These are phyloP conservation scores for Metaphire vulgaris DNA, from an alignment of 1,140 invertebrate genomes.

Conservation along the genomic window DNA sequence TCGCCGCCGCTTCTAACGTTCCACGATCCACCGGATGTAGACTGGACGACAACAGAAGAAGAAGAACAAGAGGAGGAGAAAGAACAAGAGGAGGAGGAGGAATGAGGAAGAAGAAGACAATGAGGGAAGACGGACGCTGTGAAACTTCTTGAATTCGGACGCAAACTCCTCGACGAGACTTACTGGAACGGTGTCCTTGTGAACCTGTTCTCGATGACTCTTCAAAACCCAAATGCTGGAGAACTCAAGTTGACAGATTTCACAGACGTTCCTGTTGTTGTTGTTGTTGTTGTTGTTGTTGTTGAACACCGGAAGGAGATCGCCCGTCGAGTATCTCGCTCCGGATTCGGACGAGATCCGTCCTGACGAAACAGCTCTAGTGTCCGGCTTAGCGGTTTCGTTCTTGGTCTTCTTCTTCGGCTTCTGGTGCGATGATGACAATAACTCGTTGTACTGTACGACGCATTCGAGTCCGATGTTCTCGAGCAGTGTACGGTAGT, in stretches of 20 bases:
- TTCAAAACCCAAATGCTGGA: constrained; percentile 92
- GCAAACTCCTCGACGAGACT: constrained; percentile 85
- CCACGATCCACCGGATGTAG: too few relatives aligned
- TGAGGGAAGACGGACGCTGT: constrained; percentile 32
- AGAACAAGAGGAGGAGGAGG: too few relatives aligned
- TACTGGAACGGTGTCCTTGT: constrained; percentile 79
- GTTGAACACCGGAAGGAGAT: too few relatives aligned
- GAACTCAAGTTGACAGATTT: constrained; percentile 85
- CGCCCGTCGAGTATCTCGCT: constrained; percentile 46
- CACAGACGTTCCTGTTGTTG: constrained; percentile 73
- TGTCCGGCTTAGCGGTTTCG: too few relatives aligned
- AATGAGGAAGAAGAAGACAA: not conserved
- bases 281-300: too few relatives aligned
- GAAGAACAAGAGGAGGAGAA: too few relatives aligned
- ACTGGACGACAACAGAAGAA: too few relatives aligned
- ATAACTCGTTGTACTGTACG: constrained; percentile 93
- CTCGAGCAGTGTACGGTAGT: constrained; percentile 75
- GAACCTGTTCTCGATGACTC: constrained; percentile 89
- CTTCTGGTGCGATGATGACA: constrained; percentile 71
- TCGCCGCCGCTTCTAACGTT: too few relatives aligned
- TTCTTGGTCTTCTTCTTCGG: constrained; percentile 51
- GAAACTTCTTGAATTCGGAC: constrained; percentile 61
- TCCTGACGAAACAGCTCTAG: too few relatives aligned
- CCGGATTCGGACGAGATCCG: constrained; percentile 34
- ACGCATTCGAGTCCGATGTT: constrained; percentile 91